Evolutionary conservation across 1,140 invertebrate species (phyloP).

Genomic region (Amphibalanus amphitrite): DNA sequence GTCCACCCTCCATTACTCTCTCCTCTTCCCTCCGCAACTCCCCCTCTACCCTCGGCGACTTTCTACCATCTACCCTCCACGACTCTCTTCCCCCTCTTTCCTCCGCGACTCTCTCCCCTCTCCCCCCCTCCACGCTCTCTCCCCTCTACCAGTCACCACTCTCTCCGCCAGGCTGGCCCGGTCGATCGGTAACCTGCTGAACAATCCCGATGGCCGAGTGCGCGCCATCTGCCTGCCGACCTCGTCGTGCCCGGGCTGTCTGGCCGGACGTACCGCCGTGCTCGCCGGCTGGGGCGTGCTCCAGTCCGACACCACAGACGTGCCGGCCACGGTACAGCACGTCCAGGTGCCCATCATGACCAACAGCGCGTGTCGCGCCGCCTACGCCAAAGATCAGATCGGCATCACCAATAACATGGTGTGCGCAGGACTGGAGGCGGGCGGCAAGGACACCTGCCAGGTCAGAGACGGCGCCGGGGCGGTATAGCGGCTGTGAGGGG

Average conservation of each 20-base stretch:
- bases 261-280: not conserved
- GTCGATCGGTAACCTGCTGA: not conserved
- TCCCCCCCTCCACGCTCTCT: not conserved
- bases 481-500: not conserved
- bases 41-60: too few relatives aligned
- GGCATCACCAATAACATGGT: not conserved
- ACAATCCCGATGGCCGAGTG: not conserved
- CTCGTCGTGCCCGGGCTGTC: not conserved
- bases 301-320: not conserved
- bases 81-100: too few relatives aligned
- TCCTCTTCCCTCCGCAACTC: too few relatives aligned
- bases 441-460: conserved; percentile 1
- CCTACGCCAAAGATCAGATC: not conserved
- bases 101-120: not conserved
- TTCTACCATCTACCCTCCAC: too few relatives aligned
- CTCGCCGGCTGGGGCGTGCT: not conserved
- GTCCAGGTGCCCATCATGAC: not conserved
- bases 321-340: not conserved
- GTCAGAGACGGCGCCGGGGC: not conserved
- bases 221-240: not conserved
- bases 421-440: not conserved
- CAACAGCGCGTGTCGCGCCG: not conserved
- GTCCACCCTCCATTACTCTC: too few relatives aligned
- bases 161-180: not conserved
- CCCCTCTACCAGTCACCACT: not conserved